Conservation (phyloP, 2,797 vertebrate genomes). For the Helarctos malayanus region DNA sequence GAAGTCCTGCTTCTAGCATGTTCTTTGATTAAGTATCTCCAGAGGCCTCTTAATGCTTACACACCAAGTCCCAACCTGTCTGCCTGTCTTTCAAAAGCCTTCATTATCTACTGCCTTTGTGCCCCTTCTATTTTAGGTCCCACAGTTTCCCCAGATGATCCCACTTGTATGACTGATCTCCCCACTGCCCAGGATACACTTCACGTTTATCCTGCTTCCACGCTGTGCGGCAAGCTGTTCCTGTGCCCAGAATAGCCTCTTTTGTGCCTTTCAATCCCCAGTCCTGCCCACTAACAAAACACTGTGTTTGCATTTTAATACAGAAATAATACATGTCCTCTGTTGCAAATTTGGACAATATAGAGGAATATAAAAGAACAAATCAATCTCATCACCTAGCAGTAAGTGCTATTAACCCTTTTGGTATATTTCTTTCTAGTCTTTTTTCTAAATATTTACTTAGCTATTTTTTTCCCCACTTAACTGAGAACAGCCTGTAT, state of each 20-base stretch:
- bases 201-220: background rate
- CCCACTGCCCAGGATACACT: background rate
- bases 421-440: background rate
- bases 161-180: background rate
- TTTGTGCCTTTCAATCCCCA: background rate
- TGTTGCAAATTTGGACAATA: background rate
- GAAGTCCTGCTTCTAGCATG: conserved; percentile 7
- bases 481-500: background rate
- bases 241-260: conserved; percentile 46
- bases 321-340: conserved; percentile 19
- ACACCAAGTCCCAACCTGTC: conserved; percentile 19
- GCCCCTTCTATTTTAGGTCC: background rate
- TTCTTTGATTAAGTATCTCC: conserved; percentile 39
- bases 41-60: background rate
- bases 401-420: background rate
- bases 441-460: conserved; percentile 42
- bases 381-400: background rate
- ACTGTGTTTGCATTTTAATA: conserved; percentile 16
- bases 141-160: conserved; percentile 17
- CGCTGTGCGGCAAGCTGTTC: conserved; percentile 63
- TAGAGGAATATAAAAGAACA: background rate
- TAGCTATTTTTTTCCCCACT: background rate
- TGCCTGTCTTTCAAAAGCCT: background rate
- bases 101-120: background rate
- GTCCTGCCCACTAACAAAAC: background rate